Base-by-base conservation (phyloP, 2,797 vertebrate species). In the Kryptopterus vitreolus region DNA sequence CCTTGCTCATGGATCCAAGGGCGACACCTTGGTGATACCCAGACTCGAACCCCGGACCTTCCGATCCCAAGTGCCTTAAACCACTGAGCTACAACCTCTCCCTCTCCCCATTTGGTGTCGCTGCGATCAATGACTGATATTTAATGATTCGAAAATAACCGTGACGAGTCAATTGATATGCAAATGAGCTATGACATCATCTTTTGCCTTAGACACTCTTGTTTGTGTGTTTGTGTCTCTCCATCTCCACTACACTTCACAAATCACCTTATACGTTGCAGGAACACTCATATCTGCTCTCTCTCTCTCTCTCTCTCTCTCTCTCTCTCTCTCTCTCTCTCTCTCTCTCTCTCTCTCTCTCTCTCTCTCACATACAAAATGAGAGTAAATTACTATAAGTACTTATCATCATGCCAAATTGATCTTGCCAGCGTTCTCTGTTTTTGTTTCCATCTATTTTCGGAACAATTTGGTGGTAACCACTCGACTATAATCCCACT, bases 361-460 rank as follows among this genome's bases (percentile, higher is more conserved):
- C 58, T 29, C 24, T 13, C 58, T 26, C 24, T 29, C 24, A 13
- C 15, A 26, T 11, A 43, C 35, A 43, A 59, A 74, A 74, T 43
- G 35, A 43, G 33, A 58, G n/a, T 74, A 58, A 74, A 59, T 74
- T 59, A 43, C 53, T 59, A 46, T 74, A 59, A 74, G 33, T 74
- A 74, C 72, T 43, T 43, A 58, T 22, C 31, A 65, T 73, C 31
- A 53, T 43, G 33, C 38, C 46, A 62, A 48, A 80, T 53, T 52
- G 18, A 8, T 15, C 55, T 38, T 63, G 69, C 57, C 48, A 63
- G 35, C 24, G 13, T 63, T 29, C 48, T 73, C 31, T 46, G 58
- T 55, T 33, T 38, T 57, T 73, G 48, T 79, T 58, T 74, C 53
- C 35, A 20, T 73, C 31, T 72, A 33, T 63, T n/a, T n/a, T 79